Evolutionary conservation across 2,797 vertebrate genomes (phyloP), one percentile per base, ranked within the genome.

Genomic region (Aulostomus chinensis): DNA sequence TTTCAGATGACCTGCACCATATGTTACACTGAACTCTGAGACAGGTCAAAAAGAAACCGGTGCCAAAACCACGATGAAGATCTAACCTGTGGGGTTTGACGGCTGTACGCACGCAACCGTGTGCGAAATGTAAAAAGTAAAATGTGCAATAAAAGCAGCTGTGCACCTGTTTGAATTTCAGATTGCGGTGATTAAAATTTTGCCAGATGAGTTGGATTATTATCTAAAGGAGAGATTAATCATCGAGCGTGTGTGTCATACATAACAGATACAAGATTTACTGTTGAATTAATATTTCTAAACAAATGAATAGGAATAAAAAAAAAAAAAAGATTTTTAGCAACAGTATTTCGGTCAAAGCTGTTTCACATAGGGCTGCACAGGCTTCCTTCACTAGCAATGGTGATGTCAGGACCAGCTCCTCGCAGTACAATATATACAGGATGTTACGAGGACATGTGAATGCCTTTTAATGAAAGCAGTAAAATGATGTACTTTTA

Each of bases 1-100:
- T 25, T 54, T 43, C 12, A 40, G 4, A 14, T 36, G 58, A 66
- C 50, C 16, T 26, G 16, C 4, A 4, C 28, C 58, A 35, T 42
- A 28, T 63, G 32, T n/a, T 16, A 3, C 9, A 2, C 20, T 63
- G 31, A 68, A 34, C 45, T 59, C 13, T 39, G 9, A 7, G 15
- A 40, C 8, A 12, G 7, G 7, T n/a, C n/a, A n/a, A 16, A 10
- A 41, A 10, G n/a, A 22, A 4, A 6, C n/a, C n/a, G n/a, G n/a
- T n/a, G n/a, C n/a, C n/a, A n/a, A n/a, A n/a, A n/a, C n/a, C n/a
- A 0, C 3, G 2, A 9, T 8, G 5, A 18, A 48, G 36, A 31
- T 16, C 12, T 22, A 14, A 14, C 8, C 12, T 4, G 7, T 22
- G 2, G 2, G n/a, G 24, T 7, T 31, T 12, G 17, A 37, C 16